Conservation (phyloP, 2,888 invertebrate genomes). For the Sarcophaga subvicina region DNA sequence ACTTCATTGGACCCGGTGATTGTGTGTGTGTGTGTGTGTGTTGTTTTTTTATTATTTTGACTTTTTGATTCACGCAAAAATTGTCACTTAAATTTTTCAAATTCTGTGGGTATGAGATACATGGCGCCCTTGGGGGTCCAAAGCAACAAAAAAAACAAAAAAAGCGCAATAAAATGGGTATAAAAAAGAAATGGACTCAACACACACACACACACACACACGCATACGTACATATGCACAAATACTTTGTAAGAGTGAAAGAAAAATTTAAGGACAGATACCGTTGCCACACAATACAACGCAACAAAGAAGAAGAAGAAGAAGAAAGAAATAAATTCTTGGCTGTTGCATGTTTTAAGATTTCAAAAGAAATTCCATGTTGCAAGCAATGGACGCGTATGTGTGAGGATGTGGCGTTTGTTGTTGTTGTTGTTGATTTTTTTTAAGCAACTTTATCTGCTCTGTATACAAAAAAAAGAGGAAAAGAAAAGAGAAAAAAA, state of each 20-base stretch:
- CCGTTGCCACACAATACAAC: neutral
- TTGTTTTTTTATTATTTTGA: constrained; percentile 44
- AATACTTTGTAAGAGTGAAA: constrained; percentile 38
- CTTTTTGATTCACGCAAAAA: constrained; percentile 66
- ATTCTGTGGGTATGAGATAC: constrained; percentile 65
- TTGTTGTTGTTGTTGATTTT: constrained; percentile 11
- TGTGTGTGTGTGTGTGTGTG: neutral
- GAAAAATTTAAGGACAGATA: constrained; percentile 15
- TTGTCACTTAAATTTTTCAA: constrained; percentile 68
- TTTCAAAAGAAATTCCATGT: constrained; percentile 68
- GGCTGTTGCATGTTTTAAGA: constrained; percentile 51
- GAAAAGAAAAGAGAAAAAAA: neutral
- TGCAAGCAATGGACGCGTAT: constrained; percentile 35
- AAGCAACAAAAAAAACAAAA: constrained; percentile 3
- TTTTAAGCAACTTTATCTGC: constrained; percentile 59
- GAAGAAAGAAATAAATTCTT: constrained; percentile 55
- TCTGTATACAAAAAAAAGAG: neutral
- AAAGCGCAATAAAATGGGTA: constrained; percentile 9
- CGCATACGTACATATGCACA: constrained; percentile 33
- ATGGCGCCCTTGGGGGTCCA: constrained; percentile 69
- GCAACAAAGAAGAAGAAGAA: constrained; percentile 6
- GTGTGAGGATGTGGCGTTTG: constrained; percentile 2
- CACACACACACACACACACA: neutral
- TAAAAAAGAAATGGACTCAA: constrained; percentile 28
- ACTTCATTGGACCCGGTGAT: constrained; percentile 31